Base-by-base conservation (phyloP, 2,797 vertebrate species). In the Dendrocincla fuliginosa region DNA sequence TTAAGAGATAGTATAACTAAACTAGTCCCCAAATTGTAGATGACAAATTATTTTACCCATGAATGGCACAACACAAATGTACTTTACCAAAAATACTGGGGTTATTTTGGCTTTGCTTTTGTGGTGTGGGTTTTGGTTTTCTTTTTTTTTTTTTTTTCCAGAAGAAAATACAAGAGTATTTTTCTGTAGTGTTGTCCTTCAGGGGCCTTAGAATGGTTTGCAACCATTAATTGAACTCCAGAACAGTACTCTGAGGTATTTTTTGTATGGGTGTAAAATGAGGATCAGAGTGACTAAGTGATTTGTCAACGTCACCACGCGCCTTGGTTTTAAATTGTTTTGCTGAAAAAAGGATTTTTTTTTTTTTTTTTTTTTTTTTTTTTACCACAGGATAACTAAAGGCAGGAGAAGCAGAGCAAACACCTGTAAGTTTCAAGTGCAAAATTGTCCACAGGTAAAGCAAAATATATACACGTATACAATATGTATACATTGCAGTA, bases 1-100 rank as follows among this genome's bases (percentile, higher is more conserved):
- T 65, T 50, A 75, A 94, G 56, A 73, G 77, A 61, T 55, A 78
- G 37, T 65, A 87, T 95, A 96, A 93, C 37, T 90, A 94, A 95
- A 78, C 42, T 84, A 24, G 49, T 80, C 57, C 60, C 91, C 84
- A 94, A 57, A 92, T 78, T 71, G 9, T 84, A 92, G 78, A 39
- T 91, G 94, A 84, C 8, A 53, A 90, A 50, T 84, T 39, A 55
- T 61, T 95, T 92, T 95, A 55, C 70, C 91, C 35, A 93, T 57
- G 80, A 95, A 65, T 92, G 86, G 57, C 30, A 81, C 47, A 94
- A 74, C 39, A 47, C 61, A 57, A 86, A 88, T 79, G 57, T 88
- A 42, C 24, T 95, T 95, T 64, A 64, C 6, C 2, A 92, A 88
- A 89, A 95, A 74, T 47, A 52, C 50, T 75, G 15, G 46, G 28